Evolutionary conservation across 2,888 invertebrate species (phyloP), one percentile per base, ranked within the genome.

Genomic region (Trachelus iudaicus): DNA sequence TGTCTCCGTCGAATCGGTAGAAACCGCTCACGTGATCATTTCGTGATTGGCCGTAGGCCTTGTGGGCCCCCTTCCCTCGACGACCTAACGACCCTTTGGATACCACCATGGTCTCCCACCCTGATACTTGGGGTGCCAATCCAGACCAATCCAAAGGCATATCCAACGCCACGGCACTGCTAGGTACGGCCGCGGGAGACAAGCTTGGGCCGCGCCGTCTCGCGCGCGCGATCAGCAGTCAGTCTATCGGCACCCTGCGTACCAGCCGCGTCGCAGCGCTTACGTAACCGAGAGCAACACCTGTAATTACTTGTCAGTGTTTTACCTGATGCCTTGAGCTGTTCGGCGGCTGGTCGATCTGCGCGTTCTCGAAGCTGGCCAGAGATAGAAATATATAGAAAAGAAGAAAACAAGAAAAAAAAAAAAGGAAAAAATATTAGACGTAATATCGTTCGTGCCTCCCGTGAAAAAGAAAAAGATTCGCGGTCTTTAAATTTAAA

Each of bases 231-330:
- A 56, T 56, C 56, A 56, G 56, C 56, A 56, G 88, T 90, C 90
- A 91, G 91, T 91, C 89, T 90, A 90, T 91, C 91, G 90, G 91
- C 90, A 91, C 91, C 91, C 90, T 90, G 91, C 91, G 90, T 86
- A 90, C 89, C 86, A 89, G 85, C 85, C 87, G 90, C 89, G 89
- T 91, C 90, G 91, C 89, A 88, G 90, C 86, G 87, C 88, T 90
- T 89, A 89, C 87, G 89, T 89, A 88, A 89, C 56, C 56, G 56
- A 56, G 56, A 56, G 56, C 23, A 56, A 23, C 56, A 56, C 56
- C 90, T 90, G 88, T 90, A 86, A 83, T 88, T 89, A 84, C 83
- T 87, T 86, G 83, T 86, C 86, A 84, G 87, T 86, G 86, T 87
- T 88, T 81, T 56, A 56, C 56, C 56, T 56, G 56, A 56, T 56